phyloP scores from a whole-genome alignment of 64 coral and sea anemone genomes.

The Pocillopora damicornis region DNA sequence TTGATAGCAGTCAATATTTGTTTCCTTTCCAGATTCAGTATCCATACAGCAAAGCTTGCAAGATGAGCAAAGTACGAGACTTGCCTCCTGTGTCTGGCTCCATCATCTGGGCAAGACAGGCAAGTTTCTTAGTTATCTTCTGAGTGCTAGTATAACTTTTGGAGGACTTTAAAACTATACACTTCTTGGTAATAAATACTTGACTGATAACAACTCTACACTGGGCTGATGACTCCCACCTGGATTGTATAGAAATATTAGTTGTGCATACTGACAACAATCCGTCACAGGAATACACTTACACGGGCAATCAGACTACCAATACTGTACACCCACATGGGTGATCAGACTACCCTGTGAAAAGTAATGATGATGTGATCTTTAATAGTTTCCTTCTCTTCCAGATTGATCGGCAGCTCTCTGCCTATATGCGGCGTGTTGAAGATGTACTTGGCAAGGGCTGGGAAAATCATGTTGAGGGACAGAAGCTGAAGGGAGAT shows the following conservation, averaged over 20 bases:
- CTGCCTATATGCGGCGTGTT: constrained; percentile 91
- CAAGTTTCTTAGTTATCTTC: not conserved
- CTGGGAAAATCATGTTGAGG: constrained; percentile 99
- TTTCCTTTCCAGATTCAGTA: constrained; percentile 75
- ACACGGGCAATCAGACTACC: too few species aligned
- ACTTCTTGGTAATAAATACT: not conserved
- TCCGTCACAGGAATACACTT: too few species aligned
- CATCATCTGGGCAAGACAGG: constrained; percentile 98
- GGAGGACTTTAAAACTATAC: not conserved
- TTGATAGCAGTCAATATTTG: not conserved
- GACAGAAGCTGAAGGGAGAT: constrained; percentile 91
- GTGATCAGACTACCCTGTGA: too few species aligned
- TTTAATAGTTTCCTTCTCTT: not conserved
- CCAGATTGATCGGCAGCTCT: constrained; percentile 94
- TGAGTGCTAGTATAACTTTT: not conserved
- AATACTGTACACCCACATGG: too few species aligned
- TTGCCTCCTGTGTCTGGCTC: constrained; percentile 96
- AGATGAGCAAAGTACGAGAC: constrained; percentile 98
- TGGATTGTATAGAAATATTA: too few species aligned
- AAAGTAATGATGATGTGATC: not conserved
- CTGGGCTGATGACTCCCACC: too few species aligned
- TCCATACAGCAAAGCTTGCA: constrained; percentile 95
- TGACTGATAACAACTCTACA: too few species aligned
- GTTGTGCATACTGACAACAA: too few species aligned
- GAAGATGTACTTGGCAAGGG: constrained; percentile 99